Evolutionary conservation across 2,888 invertebrate species (phyloP).

Genomic region (Euplexia lucipara): DNA sequence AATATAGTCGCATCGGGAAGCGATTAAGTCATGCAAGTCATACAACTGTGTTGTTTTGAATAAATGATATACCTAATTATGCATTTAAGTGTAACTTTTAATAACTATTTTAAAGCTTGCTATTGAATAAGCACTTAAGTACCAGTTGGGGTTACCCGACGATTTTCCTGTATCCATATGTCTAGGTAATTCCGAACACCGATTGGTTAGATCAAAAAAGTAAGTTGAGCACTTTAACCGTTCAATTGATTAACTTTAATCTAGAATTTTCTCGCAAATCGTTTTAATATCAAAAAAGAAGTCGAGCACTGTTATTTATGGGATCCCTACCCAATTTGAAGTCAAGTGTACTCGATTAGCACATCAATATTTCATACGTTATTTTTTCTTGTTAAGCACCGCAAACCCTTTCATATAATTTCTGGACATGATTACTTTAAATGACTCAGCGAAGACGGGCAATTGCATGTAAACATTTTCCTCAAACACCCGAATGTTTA

Average conservation of each 20-base stretch:
- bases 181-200: neutral
- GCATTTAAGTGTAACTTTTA: neutral
- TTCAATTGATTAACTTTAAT: neutral
- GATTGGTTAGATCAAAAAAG: neutral
- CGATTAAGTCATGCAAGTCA: neutral
- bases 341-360: slow-evolving; percentile 38
- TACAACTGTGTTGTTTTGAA: neutral
- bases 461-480: slow-evolving; percentile 49
- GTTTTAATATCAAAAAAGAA: slow-evolving; percentile 25
- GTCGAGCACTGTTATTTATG: slow-evolving; percentile 20
- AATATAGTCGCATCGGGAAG: neutral
- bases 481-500: slow-evolving; percentile 64
- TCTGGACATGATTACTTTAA: slow-evolving; percentile 43
- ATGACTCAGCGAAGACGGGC: slow-evolving; percentile 50
- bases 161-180: too few species aligned
- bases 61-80: neutral
- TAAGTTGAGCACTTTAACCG: slow-evolving; percentile 1
- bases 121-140: too few species aligned
- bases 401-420: slow-evolving; percentile 36
- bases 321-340: slow-evolving; percentile 22
- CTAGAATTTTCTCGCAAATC: slow-evolving; percentile 12
- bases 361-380: slow-evolving; percentile 45
- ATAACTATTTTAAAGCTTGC: too few species aligned
- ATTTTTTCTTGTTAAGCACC: slow-evolving; percentile 46
- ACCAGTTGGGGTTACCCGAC: neutral